These are phyloP conservation scores for Entelurus aequoreus DNA, from an alignment of 2,113 vertebrate species.

Conservation along the genomic window DNA sequence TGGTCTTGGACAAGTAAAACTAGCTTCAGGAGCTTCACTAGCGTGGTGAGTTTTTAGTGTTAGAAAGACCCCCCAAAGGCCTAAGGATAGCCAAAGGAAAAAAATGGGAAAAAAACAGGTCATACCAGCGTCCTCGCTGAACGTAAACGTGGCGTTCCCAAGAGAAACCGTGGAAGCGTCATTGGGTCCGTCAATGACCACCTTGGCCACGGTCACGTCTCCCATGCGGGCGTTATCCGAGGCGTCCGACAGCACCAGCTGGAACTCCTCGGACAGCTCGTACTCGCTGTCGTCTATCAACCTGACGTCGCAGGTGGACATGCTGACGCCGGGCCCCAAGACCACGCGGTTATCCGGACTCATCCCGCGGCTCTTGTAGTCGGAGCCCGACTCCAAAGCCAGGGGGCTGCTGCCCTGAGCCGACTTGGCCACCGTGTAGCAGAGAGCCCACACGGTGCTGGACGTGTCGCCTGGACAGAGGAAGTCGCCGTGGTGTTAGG, in stretches of 20 bases:
- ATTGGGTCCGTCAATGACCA: slow-evolving; percentile 88
- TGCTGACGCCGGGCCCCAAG: slow-evolving; percentile 79
- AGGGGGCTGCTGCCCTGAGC: slow-evolving; percentile 87
- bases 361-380: slow-evolving; percentile 87
- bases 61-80: too few species aligned
- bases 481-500: too few species aligned
- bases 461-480: slow-evolving; percentile 78
- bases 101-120: not conserved
- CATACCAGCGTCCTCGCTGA: slow-evolving; percentile 90
- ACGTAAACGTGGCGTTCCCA: slow-evolving; percentile 81
- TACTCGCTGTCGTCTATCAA: slow-evolving; percentile 95
- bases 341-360: slow-evolving; percentile 76
- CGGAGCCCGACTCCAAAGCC: slow-evolving; percentile 85
- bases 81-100: not conserved
- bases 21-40: too few species aligned
- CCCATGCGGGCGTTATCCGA: slow-evolving; percentile 84
- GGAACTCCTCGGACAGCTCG: slow-evolving; percentile 91
- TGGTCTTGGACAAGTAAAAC: too few species aligned
- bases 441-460: slow-evolving; percentile 86
- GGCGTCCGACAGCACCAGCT: slow-evolving; percentile 80
- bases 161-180: slow-evolving; percentile 87
- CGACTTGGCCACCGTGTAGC: slow-evolving; percentile 82
- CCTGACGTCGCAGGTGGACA: slow-evolving; percentile 81
- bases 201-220: slow-evolving; percentile 67
- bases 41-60: too few species aligned